phyloP scores from a whole-genome alignment of 1,140 invertebrate genomes.

The Sycophila sp. region DNA sequence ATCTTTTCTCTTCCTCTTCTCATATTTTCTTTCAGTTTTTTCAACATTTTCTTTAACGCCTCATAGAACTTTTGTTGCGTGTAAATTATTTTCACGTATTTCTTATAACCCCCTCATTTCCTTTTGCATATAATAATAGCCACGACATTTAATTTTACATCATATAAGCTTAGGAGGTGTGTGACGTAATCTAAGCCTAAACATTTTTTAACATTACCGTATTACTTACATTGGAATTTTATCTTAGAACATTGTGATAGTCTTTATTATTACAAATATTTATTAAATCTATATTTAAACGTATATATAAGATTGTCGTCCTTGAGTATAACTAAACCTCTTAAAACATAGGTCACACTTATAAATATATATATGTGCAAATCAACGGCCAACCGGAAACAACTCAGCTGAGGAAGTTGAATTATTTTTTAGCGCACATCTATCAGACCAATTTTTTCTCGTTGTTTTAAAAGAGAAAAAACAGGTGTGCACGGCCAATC shows the following conservation, averaged over 20 bases:
- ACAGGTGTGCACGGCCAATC: too few species aligned
- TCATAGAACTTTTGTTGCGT: not conserved
- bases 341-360: slow-evolving; percentile 22
- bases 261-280: too few species aligned
- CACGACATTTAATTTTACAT: too few species aligned
- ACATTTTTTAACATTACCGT: not conserved
- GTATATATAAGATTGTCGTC: not conserved
- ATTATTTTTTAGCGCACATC: too few species aligned
- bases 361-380: slow-evolving; percentile 1
- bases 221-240: not conserved
- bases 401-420: too few species aligned
- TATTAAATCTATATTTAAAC: too few species aligned
- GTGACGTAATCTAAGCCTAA: too few species aligned
- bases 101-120: not conserved
- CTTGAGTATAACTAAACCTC: not conserved
- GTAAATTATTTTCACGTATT: not conserved
- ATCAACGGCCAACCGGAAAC: too few species aligned
- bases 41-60: not conserved
- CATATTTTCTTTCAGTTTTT: not conserved
- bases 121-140: not conserved
- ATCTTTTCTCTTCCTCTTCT: slow-evolving; percentile 3
- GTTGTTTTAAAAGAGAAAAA: too few species aligned
- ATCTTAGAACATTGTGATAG: too few species aligned
- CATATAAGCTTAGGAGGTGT: too few species aligned
- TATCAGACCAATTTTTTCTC: too few species aligned